A percentile compares a stretch with the other conserved stretches of the same genome.
Evolutionary conservation across 1,140 invertebrate species (phyloP).

Genomic region (Drosophila kohkoa): DNA sequence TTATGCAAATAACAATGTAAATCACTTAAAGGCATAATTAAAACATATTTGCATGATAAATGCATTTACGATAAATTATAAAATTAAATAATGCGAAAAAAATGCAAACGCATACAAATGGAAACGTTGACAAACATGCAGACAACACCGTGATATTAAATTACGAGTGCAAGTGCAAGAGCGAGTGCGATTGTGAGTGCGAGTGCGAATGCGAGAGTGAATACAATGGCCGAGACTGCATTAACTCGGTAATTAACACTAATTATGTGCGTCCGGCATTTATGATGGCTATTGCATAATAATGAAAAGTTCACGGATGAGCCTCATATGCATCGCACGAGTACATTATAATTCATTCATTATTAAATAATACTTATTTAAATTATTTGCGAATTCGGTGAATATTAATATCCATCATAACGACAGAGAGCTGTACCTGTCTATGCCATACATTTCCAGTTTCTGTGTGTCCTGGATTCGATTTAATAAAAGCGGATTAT

Average conservation of each 20-base stretch:
- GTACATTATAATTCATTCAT: constrained; percentile 67
- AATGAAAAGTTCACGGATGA: constrained; percentile 14
- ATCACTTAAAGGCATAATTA: constrained; percentile 74
- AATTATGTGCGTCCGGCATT: constrained; percentile 69
- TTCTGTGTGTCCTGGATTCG: not conserved
- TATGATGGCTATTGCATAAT: constrained; percentile 46
- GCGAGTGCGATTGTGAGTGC: not conserved
- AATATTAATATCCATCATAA: not conserved
- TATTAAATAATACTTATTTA: constrained; percentile 68
- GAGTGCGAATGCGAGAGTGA: not conserved
- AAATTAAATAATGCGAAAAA: constrained; percentile 20
- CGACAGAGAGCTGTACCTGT: not conserved
- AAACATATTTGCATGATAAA: constrained; percentile 67
- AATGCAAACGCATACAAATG: not conserved
- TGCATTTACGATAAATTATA: constrained; percentile 46
- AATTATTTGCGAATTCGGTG: constrained; percentile 19
- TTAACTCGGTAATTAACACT: constrained; percentile 79
- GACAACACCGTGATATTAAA: constrained; percentile 43
- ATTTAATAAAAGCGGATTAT: constrained; percentile 15
- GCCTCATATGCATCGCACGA: constrained; percentile 29
- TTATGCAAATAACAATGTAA: constrained; percentile 52
- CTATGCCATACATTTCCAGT: not conserved
- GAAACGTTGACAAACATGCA: constrained; percentile 9
- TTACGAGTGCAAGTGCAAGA: constrained; percentile 14
- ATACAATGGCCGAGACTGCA: constrained; percentile 65